Conservation (phyloP, 2,797 vertebrate species). For the Catharus ustulatus region DNA sequence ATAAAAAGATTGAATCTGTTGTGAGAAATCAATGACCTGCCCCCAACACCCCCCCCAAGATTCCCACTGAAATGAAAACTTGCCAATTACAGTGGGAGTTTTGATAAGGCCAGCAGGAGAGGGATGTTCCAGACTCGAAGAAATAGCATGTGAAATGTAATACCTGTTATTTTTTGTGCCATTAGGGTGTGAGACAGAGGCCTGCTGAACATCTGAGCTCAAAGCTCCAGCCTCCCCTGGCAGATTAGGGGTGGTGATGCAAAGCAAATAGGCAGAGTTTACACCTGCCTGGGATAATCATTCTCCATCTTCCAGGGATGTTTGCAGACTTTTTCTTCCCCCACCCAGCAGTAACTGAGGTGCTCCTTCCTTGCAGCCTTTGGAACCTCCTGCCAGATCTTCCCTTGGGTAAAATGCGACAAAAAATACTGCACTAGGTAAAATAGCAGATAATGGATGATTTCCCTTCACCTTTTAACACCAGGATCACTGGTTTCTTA, state of each 20-base stretch:
- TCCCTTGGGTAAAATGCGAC: rapidly evolving
- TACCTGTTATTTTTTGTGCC: constrained; percentile 20
- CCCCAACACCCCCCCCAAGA: not conserved
- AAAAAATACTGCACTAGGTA: not conserved
- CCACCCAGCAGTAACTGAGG: not conserved
- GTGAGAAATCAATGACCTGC: constrained; percentile 57
- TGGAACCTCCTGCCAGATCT: not conserved
- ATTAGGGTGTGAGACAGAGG: not conserved
- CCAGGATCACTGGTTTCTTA: rapidly evolving
- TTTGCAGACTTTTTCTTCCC: not conserved
- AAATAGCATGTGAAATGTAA: constrained; percentile 21
- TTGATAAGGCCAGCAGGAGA: constrained; percentile 63
- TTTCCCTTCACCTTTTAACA: not conserved
- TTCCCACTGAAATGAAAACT: constrained; percentile 62
- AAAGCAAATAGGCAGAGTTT: constrained; percentile 7
- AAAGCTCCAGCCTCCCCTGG: not conserved
- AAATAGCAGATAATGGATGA: not conserved
- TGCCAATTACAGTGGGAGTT: constrained; percentile 41
- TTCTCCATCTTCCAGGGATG: not conserved
- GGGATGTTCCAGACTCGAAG: not conserved
- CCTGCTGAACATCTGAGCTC: not conserved
- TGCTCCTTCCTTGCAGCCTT: not conserved
- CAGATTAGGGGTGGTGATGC: not conserved
- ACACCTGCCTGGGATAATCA: not conserved
- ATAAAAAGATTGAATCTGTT: constrained; percentile 56